Base-by-base conservation (phyloP, 2,888 invertebrate species). In the Celastrina argiolus region DNA sequence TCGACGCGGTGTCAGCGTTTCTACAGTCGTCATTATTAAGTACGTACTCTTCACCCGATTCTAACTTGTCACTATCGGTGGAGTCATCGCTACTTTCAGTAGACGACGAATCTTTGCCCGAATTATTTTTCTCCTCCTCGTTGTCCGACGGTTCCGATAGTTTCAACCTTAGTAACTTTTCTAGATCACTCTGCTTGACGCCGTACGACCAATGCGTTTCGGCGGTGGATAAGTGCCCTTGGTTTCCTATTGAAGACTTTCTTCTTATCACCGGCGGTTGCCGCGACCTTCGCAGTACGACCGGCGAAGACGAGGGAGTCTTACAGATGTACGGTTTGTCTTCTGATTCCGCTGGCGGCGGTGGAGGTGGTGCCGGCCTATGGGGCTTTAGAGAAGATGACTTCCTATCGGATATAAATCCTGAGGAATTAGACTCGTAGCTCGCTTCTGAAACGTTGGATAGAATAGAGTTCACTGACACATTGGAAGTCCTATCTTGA, bases 131-230 rank as follows among this genome's bases (percentile, higher is more conserved):
- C 70, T 88, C 86, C 71, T 87, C 87, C 70, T 90, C 89, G 66
- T 81, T 84, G 69, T 90, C 89, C 5, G 88, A 88, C 5, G 79
- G 76, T 72, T 86, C 89, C 4, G 90, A 90, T 51, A 84, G 75
- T 76, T 91, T 91, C 34, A 91, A 76, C 73, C 90, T 80, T 36
- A 91, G 74, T 70, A 90, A 75, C 74, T 84, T 88, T 75, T 91
- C 90, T 74, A 91, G 78, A 75, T 91, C 90, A 75, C 83, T 83
- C 77, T 90, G 91, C 67, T 82, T 85, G 8, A 91, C 91, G 67
- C 91, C 91, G 68, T 91, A 91, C 6, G 91, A 89, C 91, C 91
- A 91, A 78, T 84, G 87, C 2, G 84, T 81, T 76, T 91, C 89
- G 66, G 82, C 85, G 12, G 74, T 34, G 4, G 59, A 59, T 26